phyloP scores from a whole-genome alignment of 2,113 vertebrate species.

The Rhinopomastus cyanomelas region DNA sequence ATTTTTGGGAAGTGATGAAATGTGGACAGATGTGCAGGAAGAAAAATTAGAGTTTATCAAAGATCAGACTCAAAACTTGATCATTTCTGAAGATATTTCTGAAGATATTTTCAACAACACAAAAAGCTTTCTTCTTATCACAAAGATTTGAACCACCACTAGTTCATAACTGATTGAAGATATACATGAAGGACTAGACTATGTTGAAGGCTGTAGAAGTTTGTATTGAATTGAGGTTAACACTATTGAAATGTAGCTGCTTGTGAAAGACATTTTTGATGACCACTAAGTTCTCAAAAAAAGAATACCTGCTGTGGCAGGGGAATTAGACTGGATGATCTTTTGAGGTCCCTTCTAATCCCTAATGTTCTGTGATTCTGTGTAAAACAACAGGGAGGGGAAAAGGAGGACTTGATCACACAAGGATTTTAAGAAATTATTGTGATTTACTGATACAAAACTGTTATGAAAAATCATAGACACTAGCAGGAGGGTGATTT shows the following conservation, averaged over 20 bases:
- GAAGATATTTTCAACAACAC: neutral
- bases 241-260: neutral
- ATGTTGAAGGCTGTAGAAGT: neutral
- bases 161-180: neutral
- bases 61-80: neutral
- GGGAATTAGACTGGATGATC: too few relatives aligned
- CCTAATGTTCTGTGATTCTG: too few relatives aligned
- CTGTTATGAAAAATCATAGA: neutral
- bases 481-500: neutral
- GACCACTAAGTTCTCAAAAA: neutral
- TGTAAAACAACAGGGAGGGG: neutral
- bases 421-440: neutral
- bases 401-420: neutral
- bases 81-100: too few relatives aligned
- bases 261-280: neutral
- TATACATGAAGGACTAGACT: neutral
- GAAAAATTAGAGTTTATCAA: neutral
- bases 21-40: accelerated
- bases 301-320: too few relatives aligned
- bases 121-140: neutral
- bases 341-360: too few relatives aligned
- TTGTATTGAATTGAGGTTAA: neutral
- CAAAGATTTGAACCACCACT: neutral
- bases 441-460: neutral
- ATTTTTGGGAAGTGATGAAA: neutral